Evolutionary conservation across 2,113 vertebrate species (phyloP).

Genomic region (Electrona antarctica): DNA sequence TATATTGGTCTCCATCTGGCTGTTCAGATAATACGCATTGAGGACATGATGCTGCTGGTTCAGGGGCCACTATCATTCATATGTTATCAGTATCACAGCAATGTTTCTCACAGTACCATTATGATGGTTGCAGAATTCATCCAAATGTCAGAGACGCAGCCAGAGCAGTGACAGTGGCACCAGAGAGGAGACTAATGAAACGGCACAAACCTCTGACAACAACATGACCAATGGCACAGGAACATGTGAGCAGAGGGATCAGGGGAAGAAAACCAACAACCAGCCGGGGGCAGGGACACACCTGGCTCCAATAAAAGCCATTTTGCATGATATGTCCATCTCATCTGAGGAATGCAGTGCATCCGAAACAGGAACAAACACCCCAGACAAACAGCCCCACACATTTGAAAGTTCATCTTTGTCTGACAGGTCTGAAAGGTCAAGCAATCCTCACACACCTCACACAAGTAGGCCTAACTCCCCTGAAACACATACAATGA

Average conservation of each 20-base stretch:
- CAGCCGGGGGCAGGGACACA: neutral
- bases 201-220: neutral
- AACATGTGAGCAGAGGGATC: neutral
- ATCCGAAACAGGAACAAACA: slow-evolving; percentile 2
- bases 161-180: slow-evolving; percentile 2
- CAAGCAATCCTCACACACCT: slow-evolving; percentile 4
- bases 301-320: neutral
- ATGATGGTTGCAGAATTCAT: neutral
- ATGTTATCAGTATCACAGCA: neutral
- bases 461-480: neutral
- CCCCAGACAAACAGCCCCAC: neutral
- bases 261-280: neutral
- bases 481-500: neutral
- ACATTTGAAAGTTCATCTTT: neutral
- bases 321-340: neutral
- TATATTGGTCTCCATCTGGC: too few relatives aligned
- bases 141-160: slow-evolving; percentile 23
- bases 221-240: neutral
- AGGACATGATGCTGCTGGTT: too few relatives aligned
- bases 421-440: slow-evolving; percentile 2
- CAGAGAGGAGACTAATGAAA: slow-evolving; percentile 1
- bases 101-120: neutral
- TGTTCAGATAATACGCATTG: too few relatives aligned
- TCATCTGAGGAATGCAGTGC: neutral
- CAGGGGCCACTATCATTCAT: neutral